phyloP scores from a whole-genome alignment of 2,888 invertebrate genomes.

The Epirrhoe alternata region DNA sequence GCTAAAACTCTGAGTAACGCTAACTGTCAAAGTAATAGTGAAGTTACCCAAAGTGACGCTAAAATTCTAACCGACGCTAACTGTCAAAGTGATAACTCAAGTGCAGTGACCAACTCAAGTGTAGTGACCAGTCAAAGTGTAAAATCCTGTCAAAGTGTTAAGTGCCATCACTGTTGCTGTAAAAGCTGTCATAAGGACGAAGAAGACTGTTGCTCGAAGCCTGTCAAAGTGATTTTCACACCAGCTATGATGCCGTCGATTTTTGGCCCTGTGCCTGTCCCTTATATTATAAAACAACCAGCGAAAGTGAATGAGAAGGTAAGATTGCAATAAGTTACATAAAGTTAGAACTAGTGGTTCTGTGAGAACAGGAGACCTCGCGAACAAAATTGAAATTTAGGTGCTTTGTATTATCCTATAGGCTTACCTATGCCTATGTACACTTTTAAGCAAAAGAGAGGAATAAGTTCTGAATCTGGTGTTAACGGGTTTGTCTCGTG shows the following conservation, averaged over 20 bases:
- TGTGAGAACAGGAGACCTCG: no score
- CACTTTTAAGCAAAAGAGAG: no score
- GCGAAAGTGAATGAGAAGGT: constrained; percentile 67
- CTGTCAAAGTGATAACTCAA: constrained; percentile 29
- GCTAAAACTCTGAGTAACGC: constrained; percentile 48
- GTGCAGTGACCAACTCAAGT: constrained; percentile 42
- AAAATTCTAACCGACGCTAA: constrained; percentile 48
- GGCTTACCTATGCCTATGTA: no score
- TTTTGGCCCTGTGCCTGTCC: constrained; percentile 67
- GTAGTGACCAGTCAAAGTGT: constrained; percentile 31
- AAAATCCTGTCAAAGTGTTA: constrained; percentile 39
- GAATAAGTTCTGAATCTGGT: no score
- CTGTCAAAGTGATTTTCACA: constrained; percentile 74
- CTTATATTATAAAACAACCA: constrained; percentile 66
- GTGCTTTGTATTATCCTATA: no score
- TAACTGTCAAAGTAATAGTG: constrained; percentile 22
- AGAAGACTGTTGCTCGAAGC: constrained; percentile 55
- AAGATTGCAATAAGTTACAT: constrained; percentile 45
- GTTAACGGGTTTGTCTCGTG: no score
- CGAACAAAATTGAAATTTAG: no score
- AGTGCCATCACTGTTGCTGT: constrained; percentile 63
- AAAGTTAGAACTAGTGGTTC: no score
- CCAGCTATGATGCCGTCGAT: constrained; percentile 77
- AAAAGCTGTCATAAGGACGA: constrained; percentile 35
- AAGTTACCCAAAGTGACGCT: constrained; percentile 8